phyloP scores from a whole-genome alignment of 2,113 vertebrate genomes.

The Chloropsis hardwickii region DNA sequence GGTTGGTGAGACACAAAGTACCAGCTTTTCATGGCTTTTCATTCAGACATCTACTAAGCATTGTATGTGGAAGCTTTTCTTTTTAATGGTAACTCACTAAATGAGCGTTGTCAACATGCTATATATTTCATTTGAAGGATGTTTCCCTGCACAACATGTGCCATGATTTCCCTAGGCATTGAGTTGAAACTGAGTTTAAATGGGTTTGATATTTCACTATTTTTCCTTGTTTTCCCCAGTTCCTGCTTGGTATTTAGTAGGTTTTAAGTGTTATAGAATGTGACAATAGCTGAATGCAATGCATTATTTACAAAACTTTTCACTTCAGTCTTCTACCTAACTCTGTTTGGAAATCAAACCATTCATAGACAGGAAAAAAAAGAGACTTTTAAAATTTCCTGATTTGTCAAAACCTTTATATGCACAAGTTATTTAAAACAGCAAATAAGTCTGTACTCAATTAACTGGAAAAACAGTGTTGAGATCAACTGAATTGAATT shows the following conservation, averaged over 20 bases:
- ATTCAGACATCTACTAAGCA: not conserved
- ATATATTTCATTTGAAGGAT: not conserved
- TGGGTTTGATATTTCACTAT: not conserved
- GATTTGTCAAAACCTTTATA: not conserved
- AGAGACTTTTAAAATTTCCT: not conserved
- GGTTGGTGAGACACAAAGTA: not conserved
- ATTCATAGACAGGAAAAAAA: not conserved
- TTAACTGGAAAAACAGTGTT: not conserved
- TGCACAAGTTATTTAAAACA: not conserved
- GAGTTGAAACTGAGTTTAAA: not conserved
- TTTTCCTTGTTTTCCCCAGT: not conserved
- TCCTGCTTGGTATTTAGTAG: not conserved
- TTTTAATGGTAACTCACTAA: not conserved
- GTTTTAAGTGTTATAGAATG: not conserved
- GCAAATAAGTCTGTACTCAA: not conserved
- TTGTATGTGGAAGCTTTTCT: not conserved
- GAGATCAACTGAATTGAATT: not conserved
- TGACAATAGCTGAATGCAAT: not conserved
- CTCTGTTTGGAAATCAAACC: not conserved
- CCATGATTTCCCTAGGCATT: not conserved
- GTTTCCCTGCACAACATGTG: not conserved
- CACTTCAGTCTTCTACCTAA: not conserved
- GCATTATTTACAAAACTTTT: not conserved
- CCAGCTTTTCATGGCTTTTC: not conserved
- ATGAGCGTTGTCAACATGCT: fast-evolving